Percentiles rank a stretch among this genome's conserved stretches.
These are phyloP conservation scores for Hypanus sabinus DNA, from an alignment of 2,113 vertebrate species.

Conservation along the genomic window DNA sequence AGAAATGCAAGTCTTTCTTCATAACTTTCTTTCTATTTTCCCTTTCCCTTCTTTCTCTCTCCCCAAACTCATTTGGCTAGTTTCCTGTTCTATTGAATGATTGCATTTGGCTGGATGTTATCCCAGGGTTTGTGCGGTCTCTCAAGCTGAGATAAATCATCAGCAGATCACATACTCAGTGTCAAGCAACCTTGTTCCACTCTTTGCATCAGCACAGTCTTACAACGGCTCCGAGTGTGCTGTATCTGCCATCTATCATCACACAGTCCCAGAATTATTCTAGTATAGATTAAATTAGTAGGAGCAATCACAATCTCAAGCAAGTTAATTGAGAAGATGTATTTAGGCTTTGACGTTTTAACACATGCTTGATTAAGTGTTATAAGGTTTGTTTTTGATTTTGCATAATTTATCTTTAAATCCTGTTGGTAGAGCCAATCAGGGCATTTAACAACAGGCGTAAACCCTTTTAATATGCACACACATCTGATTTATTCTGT, in stretches of 20 bases:
- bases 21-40: no score
- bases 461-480: constrained; percentile 64
- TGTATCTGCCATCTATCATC: constrained; percentile 50
- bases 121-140: neutral
- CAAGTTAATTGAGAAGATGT: constrained; percentile 77
- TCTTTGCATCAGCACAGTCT: constrained; percentile 32
- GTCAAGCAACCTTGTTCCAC: constrained; percentile 12
- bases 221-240: constrained; percentile 11
- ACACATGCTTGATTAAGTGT: constrained; percentile 88
- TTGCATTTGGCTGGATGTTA: neutral
- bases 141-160: neutral
- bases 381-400: constrained; percentile 85
- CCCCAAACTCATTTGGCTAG: neutral
- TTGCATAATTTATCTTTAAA: constrained; percentile 90
- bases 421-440: constrained; percentile 56
- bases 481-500: constrained; percentile 69
- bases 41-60: no score
- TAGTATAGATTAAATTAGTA: constrained; percentile 77
- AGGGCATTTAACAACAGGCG: constrained; percentile 66
- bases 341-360: constrained; percentile 77
- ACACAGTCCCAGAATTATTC: constrained; percentile 58
- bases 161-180: neutral
- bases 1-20: neutral
- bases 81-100: neutral
- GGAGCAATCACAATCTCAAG: constrained; percentile 76